Evolutionary conservation across 2,888 invertebrate species (phyloP).

Genomic region (Resseliella maxima): DNA sequence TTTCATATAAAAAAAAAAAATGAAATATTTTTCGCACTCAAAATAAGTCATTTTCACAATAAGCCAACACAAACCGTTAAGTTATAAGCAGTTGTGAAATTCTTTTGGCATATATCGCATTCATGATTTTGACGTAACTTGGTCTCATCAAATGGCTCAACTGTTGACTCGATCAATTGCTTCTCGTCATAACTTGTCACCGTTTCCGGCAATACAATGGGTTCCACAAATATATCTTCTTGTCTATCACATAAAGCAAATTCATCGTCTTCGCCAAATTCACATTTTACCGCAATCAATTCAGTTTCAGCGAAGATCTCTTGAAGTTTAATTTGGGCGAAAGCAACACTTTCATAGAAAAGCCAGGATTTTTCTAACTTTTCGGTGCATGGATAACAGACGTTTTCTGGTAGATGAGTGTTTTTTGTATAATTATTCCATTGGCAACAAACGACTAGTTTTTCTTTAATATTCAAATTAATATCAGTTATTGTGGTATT

Average conservation of each 20-base stretch:
- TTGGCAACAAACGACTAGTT: constrained; percentile 30
- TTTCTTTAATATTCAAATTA: constrained; percentile 35
- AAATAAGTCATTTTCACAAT: background rate
- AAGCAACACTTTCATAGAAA: background rate
- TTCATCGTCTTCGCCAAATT: background rate
- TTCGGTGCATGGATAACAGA: constrained; percentile 20
- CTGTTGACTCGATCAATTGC: background rate
- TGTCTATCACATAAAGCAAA: background rate
- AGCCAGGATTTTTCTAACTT: constrained; percentile 51
- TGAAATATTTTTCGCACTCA: background rate
- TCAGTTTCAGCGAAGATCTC: background rate
- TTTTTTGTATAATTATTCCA: background rate
- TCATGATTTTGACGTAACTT: background rate
- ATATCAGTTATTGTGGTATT: background rate
- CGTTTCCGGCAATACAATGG: background rate
- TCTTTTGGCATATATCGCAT: constrained; percentile 25
- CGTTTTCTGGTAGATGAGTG: background rate
- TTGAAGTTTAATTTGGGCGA: background rate
- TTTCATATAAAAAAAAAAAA: too few relatives aligned
- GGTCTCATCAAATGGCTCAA: background rate
- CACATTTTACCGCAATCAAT: constrained; percentile 15
- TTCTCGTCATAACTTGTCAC: background rate
- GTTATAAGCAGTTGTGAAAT: constrained; percentile 23
- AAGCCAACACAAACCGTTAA: background rate
- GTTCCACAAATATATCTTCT: constrained; percentile 35